A percentile compares a stretch with the other conserved stretches of the same genome.
Evolutionary conservation across 2,888 invertebrate species (phyloP).

Genomic region (Cetonia aurata): DNA sequence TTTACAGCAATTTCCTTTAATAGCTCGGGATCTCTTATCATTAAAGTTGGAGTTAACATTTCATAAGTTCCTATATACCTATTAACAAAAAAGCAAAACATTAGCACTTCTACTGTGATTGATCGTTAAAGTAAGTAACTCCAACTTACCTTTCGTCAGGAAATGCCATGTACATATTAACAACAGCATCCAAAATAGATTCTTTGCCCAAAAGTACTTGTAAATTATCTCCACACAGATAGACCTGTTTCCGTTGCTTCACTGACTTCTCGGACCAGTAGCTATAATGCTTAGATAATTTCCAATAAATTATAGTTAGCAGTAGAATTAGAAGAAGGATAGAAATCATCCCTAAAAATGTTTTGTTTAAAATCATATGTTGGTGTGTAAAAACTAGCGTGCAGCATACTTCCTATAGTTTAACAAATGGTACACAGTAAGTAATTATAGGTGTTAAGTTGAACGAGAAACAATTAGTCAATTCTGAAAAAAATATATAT

Average conservation of each 20-base stretch:
- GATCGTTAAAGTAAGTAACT: too few relatives aligned
- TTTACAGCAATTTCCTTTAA: conserved; percentile 71
- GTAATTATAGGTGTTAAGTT: too few relatives aligned
- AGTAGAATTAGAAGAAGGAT: conserved; percentile 22
- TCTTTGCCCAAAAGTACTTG: background rate
- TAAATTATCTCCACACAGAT: conserved; percentile 16
- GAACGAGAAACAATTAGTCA: too few relatives aligned
- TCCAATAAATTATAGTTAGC: conserved; percentile 17
- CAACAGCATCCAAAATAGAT: background rate
- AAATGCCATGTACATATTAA: conserved; percentile 19
- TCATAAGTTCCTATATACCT: conserved; percentile 45
- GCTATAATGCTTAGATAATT: conserved; percentile 18
- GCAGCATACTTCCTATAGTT: too few relatives aligned
- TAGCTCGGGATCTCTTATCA: conserved; percentile 70
- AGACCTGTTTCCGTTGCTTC: conserved; percentile 29
- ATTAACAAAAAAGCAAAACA: background rate
- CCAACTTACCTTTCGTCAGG: conserved; percentile 28
- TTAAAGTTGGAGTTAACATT: conserved; percentile 64
- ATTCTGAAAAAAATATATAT: too few relatives aligned
- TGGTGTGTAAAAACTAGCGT: too few relatives aligned
- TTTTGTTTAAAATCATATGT: too few relatives aligned
- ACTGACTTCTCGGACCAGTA: conserved; percentile 9
- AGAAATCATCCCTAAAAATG: conserved; percentile 17
- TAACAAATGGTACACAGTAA: too few relatives aligned
- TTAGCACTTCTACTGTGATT: background rate